Evolutionary conservation across 2,888 invertebrate species (phyloP).

Genomic region (Hanleya hanleyi): DNA sequence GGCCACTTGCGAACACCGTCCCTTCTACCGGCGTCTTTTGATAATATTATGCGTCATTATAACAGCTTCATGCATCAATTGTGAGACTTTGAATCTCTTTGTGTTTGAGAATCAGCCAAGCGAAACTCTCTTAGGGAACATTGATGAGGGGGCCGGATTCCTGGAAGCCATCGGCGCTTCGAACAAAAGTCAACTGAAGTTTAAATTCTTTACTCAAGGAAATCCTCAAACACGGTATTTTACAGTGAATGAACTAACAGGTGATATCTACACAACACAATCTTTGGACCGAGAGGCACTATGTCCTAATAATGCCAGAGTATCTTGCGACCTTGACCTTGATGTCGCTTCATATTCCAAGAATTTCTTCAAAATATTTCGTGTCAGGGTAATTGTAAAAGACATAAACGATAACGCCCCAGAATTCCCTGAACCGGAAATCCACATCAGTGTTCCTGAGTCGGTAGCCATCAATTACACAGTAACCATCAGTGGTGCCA

Average conservation of each 20-base stretch:
- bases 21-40: too few relatives aligned
- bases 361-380: background rate
- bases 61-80: background rate
- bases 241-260: background rate
- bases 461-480: background rate
- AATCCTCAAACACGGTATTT: background rate
- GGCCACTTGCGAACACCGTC: too few relatives aligned
- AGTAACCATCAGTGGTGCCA: background rate
- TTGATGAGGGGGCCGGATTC: background rate
- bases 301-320: background rate
- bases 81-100: background rate
- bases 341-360: conserved; percentile 3
- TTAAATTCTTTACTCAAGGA: background rate
- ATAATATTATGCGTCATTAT: too few relatives aligned
- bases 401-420: conserved; percentile 10
- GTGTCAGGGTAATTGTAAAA: background rate
- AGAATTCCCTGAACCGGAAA: background rate
- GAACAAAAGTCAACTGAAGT: background rate
- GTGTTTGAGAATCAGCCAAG: background rate
- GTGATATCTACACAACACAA: background rate
- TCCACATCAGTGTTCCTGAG: background rate
- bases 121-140: background rate
- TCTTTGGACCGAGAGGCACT: background rate
- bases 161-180: background rate
- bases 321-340: background rate